These are phyloP conservation scores for Stichopus chloronotus DNA, from an alignment of 35 echinoderm and acorn worm genomes.

Conservation along the genomic window DNA sequence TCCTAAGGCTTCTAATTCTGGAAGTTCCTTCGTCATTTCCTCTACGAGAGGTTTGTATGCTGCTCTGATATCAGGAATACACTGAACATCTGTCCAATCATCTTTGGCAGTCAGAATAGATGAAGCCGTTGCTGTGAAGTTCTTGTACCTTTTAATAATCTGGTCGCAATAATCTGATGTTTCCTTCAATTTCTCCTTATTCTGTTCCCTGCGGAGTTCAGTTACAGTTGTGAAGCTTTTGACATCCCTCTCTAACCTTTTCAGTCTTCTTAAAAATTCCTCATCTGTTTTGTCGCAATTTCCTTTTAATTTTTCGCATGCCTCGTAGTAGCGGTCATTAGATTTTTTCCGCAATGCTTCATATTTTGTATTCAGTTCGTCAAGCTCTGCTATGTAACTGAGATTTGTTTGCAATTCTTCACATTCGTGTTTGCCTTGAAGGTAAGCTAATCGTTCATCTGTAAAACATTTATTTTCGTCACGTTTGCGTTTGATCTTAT, in stretches of 20 bases:
- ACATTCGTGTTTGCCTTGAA: background rate
- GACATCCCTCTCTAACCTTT: background rate
- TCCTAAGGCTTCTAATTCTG: background rate
- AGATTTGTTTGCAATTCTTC: background rate
- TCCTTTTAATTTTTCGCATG: background rate
- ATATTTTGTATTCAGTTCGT: background rate
- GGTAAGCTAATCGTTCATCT: background rate
- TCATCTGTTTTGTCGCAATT: background rate
- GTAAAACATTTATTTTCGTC: background rate
- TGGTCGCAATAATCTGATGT: background rate
- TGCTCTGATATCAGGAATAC: slow-evolving; percentile 15
- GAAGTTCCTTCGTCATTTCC: slow-evolving; percentile 39
- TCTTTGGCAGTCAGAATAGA: background rate
- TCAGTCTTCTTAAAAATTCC: background rate
- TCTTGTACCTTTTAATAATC: background rate
- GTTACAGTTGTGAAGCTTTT: background rate
- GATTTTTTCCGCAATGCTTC: background rate
- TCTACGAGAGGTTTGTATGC: background rate
- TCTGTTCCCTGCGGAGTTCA: background rate
- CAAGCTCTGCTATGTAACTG: background rate
- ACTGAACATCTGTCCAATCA: slow-evolving; percentile 11
- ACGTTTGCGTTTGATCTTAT: background rate
- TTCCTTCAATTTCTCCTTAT: background rate
- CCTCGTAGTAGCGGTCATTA: background rate
- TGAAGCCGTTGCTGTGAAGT: background rate